Evolutionary conservation across 2,113 vertebrate genomes (phyloP), one percentile per base, ranked within the genome.

Genomic region (Sigmodon hispidus): DNA sequence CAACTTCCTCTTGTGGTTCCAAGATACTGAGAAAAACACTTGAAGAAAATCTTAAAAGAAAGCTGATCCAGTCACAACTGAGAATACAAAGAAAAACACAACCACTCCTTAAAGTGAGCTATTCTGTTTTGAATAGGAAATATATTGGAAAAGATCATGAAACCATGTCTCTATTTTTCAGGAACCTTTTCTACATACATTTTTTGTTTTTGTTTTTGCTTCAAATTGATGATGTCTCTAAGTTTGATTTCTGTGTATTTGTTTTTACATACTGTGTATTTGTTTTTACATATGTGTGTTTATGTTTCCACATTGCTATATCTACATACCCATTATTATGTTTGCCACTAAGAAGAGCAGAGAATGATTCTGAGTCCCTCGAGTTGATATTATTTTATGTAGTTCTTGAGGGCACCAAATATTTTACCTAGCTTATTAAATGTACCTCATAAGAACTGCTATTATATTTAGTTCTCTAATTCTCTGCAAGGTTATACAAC

Each of bases 161-260:
- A 85, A 55, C 7, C 12, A 36, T 50, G 17, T 75, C 40, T 92
- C 43, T 26, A 43, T 73, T 96, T 91, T 94, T 61, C 69, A 93
- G 76, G 22, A 76, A 92, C 31, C 12, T 83, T 88, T 65, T 61
- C 88, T 91, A 96, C 31, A 90, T 84, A 92, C 24, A 76, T 77
- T 0, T 88, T 91, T 40, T 43, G 88, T 73, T 45, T 72, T 75
- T 21, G 45, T 79, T 89, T 97, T 96, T 7, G 45, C 12, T 89
- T 91, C 29, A 95, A 89, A 76, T 70, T 76, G 43, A 86, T 65
- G 24, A 93, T 87, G 1, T 89, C 69, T 43, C 57, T 84, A 43
- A 83, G 3, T 43, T 83, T 61, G 43, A 24, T 84, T 84, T 84
- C 24, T 45, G 22, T 59, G 55, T n/a, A 45, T 63, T 61, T 22